Evolutionary conservation across 2,113 vertebrate species (phyloP), one percentile per base, ranked within the genome.

Genomic region (Tor tambroides): DNA sequence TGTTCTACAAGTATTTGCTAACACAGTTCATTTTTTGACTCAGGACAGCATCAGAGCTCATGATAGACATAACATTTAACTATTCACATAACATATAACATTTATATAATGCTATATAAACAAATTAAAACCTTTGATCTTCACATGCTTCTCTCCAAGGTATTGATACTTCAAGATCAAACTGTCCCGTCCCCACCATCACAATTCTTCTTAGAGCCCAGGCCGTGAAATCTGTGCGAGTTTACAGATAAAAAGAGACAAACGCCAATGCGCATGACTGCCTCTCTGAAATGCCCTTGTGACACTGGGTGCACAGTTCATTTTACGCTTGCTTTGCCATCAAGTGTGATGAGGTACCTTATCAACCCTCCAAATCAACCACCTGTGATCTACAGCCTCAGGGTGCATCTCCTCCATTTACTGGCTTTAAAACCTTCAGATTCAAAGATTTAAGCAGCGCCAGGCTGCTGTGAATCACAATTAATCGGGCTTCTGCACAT

Each of bases 291-390:
- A 87, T 88, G 51, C 83, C 83, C 72, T 78, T 79, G 79, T 90
- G 87, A 88, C 87, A 87, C 77, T 17, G 54, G 79, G 65, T 80
- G 86, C 72, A 85, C 54, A 75, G 78, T 88, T 87, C 80, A 90
- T 90, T 90, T 90, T 87, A 87, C 79, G 85, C 85, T 87, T 85
- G 85, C 82, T 85, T 85, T 90, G 87, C 85, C 81, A 90, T 87
- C 83, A 51, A 79, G 80, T 80, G 85, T 85, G 82, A 87, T 80
- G 83, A 87, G 85, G 83, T 80, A 85, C 71, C 72, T 81, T 88
- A 87, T 87, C 89, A 85, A 79, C 78, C 82, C 78, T 87, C 80
- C 54, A 74, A 74, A 88, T 90, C 85, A 88, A 76, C 82, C 49
- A 86, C 72, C 85, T 78, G 85, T 85, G 74, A 90, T 88, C 83